A percentile compares a stretch with the other conserved stretches of the same genome.
Evolutionary conservation across 2,113 vertebrate genomes (phyloP).

Genomic region (Ariopsis seemanni): DNA sequence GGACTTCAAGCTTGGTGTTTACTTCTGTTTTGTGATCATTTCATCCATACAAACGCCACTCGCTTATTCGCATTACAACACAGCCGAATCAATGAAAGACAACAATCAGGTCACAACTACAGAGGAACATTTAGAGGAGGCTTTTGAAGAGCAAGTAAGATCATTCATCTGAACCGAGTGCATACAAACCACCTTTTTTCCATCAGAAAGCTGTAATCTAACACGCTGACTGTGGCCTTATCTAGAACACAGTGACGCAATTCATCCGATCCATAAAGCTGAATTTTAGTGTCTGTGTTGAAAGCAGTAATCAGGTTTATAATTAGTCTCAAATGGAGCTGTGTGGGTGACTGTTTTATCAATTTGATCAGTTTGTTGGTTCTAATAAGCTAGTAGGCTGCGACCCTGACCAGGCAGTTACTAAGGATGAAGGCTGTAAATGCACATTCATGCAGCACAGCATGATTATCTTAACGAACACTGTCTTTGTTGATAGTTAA

Average conservation of each 20-base stretch:
- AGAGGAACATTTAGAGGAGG: slow-evolving; percentile 48
- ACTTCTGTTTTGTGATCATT: slow-evolving; percentile 15
- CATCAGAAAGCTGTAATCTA: not conserved
- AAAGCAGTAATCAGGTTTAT: slow-evolving; percentile 4
- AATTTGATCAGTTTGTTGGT: too few relatives aligned
- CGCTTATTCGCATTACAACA: not conserved
- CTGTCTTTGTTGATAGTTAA: not conserved
- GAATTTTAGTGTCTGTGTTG: slow-evolving; percentile 10
- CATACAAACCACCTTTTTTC: not conserved
- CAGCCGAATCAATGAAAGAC: not conserved
- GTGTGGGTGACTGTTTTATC: too few relatives aligned
- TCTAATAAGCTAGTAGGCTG: too few relatives aligned
- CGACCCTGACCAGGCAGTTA: not conserved
- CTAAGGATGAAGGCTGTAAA: not conserved
- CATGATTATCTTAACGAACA: not conserved
- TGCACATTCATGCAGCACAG: not conserved
- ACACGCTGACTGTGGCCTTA: not conserved
- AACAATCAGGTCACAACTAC: not conserved
- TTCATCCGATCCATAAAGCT: slow-evolving; percentile 13
- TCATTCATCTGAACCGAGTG: not conserved
- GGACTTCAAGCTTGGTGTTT: slow-evolving; percentile 24
- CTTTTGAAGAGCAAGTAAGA: slow-evolving; percentile 60
- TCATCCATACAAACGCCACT: not conserved
- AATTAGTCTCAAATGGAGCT: not conserved
- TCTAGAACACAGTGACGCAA: slow-evolving; percentile 20